A percentile compares a stretch with the other conserved stretches of the same genome.
Evolutionary conservation across 2,888 invertebrate species (phyloP).

Genomic region (Chrysolina haemoptera): DNA sequence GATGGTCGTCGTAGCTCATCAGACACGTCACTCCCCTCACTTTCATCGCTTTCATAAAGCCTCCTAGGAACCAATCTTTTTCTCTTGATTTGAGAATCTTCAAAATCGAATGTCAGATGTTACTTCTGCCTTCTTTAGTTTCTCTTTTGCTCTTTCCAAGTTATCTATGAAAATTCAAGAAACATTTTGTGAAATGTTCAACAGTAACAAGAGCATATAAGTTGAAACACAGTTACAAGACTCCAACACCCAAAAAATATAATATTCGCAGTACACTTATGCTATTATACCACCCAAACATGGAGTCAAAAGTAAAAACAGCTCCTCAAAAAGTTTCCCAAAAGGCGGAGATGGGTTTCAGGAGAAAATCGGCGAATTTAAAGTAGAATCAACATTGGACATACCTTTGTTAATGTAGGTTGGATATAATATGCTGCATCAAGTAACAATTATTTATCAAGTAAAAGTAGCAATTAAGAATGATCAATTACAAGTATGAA

Average conservation of each 20-base stretch:
- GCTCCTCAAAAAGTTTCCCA: too few relatives aligned
- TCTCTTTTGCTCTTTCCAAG: neutral
- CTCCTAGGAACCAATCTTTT: neutral
- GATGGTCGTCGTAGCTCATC: neutral
- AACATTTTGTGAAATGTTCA: too few relatives aligned
- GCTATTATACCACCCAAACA: too few relatives aligned
- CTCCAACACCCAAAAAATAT: too few relatives aligned
- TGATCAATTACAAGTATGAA: too few relatives aligned
- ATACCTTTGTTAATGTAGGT: neutral
- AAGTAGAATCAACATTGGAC: neutral
- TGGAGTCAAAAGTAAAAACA: too few relatives aligned
- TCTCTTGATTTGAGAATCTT: neutral
- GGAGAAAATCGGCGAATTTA: neutral
- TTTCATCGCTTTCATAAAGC: neutral
- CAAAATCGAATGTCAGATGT: conserved; percentile 4
- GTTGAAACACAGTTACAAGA: too few relatives aligned
- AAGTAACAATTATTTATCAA: too few relatives aligned
- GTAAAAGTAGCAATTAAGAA: too few relatives aligned
- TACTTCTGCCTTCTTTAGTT: neutral
- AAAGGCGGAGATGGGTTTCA: too few relatives aligned
- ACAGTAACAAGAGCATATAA: too few relatives aligned
- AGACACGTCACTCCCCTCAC: neutral
- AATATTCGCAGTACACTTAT: too few relatives aligned
- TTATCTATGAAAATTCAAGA: neutral
- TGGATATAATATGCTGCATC: neutral